Base-by-base conservation (phyloP, 2,113 vertebrate species). In the Motacilla tschutschensis region DNA sequence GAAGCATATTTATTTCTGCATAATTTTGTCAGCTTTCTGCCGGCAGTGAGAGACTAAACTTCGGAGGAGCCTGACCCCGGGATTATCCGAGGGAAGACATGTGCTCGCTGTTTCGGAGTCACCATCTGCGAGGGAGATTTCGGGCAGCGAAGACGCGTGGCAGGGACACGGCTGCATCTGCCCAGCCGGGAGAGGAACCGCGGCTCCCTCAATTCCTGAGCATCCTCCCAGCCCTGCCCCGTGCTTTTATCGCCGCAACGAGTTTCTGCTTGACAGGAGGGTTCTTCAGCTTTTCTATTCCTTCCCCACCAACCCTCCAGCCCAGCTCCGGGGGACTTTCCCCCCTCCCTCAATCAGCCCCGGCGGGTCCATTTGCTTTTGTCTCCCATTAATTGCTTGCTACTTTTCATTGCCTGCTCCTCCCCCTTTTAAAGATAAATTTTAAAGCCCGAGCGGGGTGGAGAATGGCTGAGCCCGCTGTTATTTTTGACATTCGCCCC, bases 401-500 rank as follows among this genome's bases (percentile, higher is more conserved):
- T 95, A 92, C 91, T 94, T 95, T 94, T 87, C 91, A 75, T 77
- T 63, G 90, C 81, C 93, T 20, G 66, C 92, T 93, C 92, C 94
- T 88, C 86, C 89, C 82, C 92, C 91, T 88, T 82, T 79, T 78
- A 79, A 79, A 91, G 92, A 84, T 78, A 89, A 80, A 89, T 91
- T 87, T 93, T 82, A 33, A 75, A 89, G 64, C 71, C 79, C 14
- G 51, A 63, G 70, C 35, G 4, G 63, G 89, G 79, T 85, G 92
- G 79, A 82, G 89, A 85, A 87, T 71, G 82, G 88, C 86, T 71
- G 84, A 84, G 90, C 92, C 92, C 90, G 44, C 92, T 94, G 94
- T 94, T 94, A 93, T 84, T 91, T 93, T 95, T 93, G 95, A 98
- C 98, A 97, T 98, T 98, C 97, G 96, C 95, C 95, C 95, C 95